phyloP scores from a whole-genome alignment of 1,140 invertebrate genomes.

The Samia ricini region DNA sequence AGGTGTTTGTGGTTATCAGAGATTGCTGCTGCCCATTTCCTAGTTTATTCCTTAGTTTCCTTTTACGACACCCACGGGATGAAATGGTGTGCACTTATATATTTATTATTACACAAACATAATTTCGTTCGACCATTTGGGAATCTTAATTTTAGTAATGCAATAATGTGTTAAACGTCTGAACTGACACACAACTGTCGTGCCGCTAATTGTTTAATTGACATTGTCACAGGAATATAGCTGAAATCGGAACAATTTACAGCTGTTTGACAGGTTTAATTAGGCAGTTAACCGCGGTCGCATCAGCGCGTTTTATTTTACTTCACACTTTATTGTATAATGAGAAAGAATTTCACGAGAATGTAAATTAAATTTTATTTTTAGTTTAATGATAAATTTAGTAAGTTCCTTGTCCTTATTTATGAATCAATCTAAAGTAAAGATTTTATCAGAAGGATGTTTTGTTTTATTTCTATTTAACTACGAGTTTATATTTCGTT shows the following conservation, averaged over 20 bases:
- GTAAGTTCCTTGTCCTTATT: too few species aligned
- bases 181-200: slow-evolving; percentile 12
- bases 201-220: slow-evolving; percentile 25
- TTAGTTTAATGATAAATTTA: neutral
- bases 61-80: too few species aligned
- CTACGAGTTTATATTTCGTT: too few species aligned
- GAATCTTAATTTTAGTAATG: neutral
- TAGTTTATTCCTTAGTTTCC: too few species aligned
- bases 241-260: slow-evolving; percentile 17
- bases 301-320: neutral
- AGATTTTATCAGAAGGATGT: too few species aligned
- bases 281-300: slow-evolving; percentile 7
- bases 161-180: neutral
- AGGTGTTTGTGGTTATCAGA: too few species aligned
- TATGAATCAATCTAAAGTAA: too few species aligned
- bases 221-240: slow-evolving; percentile 21
- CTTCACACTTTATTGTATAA: neutral
- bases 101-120: neutral
- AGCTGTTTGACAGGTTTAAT: slow-evolving; percentile 15
- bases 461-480: too few species aligned
- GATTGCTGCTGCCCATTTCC: too few species aligned
- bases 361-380: neutral
- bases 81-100: too few species aligned
- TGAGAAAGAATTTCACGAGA: neutral
- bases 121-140: neutral